A percentile compares a stretch with the other conserved stretches of the same genome.
These are phyloP conservation scores for Takifugu ocellatus DNA, from an alignment of 2,797 vertebrate genomes.

Conservation along the genomic window DNA sequence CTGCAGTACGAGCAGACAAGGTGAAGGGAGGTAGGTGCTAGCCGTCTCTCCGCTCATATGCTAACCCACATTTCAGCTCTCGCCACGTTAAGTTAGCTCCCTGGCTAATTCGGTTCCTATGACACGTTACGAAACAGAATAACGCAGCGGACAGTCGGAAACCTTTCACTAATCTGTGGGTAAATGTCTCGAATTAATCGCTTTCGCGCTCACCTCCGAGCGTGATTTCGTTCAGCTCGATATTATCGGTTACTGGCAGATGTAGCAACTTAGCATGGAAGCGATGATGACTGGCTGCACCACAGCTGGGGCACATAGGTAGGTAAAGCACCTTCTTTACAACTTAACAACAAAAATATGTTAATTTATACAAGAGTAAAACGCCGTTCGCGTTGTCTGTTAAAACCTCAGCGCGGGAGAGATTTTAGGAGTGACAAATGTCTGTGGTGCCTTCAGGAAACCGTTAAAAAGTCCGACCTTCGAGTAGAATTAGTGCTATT, in stretches of 20 bases:
- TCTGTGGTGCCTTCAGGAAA: constrained; percentile 34
- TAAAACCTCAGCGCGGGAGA: no score
- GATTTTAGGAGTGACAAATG: constrained; percentile 11
- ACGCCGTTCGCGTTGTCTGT: neutral
- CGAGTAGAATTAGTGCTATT: neutral
- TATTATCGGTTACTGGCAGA: constrained; percentile 12
- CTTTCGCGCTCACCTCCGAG: no score
- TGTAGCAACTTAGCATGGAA: constrained; percentile 44
- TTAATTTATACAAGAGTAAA: no score
- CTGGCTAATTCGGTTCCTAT: constrained; percentile 38
- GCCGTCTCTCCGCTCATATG: constrained; percentile 44
- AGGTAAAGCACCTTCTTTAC: neutral
- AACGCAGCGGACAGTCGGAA: neutral
- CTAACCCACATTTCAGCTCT: constrained; percentile 74
- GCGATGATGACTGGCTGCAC: constrained; percentile 47
- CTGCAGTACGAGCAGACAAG: neutral
- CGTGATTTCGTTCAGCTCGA: constrained; percentile 1
- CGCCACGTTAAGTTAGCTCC: constrained; percentile 72
- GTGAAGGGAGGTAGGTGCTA: constrained; percentile 24
- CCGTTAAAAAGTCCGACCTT: constrained; percentile 3
- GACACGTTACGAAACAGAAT: neutral
- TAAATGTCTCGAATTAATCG: no score
- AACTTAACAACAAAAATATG: no score
- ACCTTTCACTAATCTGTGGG: no score
- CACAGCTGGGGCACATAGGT: constrained; percentile 8